Evolutionary conservation across 2,113 vertebrate species (phyloP).

Genomic region (Mus spicilegus): DNA sequence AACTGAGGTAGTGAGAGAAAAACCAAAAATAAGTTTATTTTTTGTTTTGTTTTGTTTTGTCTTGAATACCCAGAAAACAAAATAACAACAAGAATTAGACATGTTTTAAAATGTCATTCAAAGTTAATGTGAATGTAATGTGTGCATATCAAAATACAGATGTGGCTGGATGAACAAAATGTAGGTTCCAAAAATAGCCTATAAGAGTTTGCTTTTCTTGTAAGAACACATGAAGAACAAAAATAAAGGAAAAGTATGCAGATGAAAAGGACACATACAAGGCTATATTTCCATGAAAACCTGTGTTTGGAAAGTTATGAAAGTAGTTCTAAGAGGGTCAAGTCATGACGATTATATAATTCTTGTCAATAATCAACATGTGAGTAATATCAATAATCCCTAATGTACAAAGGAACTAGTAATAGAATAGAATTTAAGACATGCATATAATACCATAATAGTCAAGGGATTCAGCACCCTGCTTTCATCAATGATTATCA

Average conservation of each 20-base stretch:
- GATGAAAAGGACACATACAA: not conserved
- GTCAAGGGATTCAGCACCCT: not conserved
- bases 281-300: not conserved
- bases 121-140: too few species aligned
- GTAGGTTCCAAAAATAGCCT: not conserved
- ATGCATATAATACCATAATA: not conserved
- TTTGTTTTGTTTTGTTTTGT: too few species aligned
- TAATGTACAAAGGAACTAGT: not conserved
- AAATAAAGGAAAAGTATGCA: not conserved
- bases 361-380: not conserved
- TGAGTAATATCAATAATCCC: not conserved
- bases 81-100: not conserved
- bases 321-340: not conserved
- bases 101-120: too few species aligned
- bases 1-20: not conserved
- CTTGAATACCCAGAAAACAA: not conserved
- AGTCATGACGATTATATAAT: not conserved
- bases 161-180: not conserved
- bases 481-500: not conserved
- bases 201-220: too few species aligned
- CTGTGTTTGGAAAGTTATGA: not conserved
- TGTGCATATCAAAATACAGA: too few species aligned
- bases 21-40: not conserved
- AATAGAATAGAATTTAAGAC: too few species aligned
- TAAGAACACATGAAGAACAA: not conserved